Base-by-base conservation (phyloP, 2,113 vertebrate species). In the Sturnira hondurensis region DNA sequence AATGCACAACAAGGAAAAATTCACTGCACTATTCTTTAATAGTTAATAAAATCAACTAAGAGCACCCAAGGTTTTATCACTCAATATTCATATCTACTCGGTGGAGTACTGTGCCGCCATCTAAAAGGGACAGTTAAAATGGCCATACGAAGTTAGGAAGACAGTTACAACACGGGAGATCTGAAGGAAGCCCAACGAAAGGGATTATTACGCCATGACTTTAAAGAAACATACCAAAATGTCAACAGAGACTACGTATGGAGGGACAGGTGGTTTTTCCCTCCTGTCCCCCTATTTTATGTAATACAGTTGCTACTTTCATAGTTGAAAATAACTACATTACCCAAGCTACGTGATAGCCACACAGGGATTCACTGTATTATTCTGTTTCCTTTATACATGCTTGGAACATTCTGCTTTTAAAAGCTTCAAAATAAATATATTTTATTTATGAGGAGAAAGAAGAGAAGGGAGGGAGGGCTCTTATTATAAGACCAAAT, bases 191-290 rank as follows among this genome's bases (percentile, higher is more conserved):
- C 41, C 33, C 68, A 63, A 77, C 67, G 38, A 77, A 88, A 86
- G 87, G 61, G 84, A 36, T 56, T 50, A 76, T 3, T 14, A 50
- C 0, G 2, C 20, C 28, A 33, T 33, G 43, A 84, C 56, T 82
- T 86, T 36, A 82, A 82, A 36, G 58, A 92, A 94, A 76, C 36
- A 89, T n/a, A 89, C 2, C 63, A 96, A 92, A 96, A 76, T 71
- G 33, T 38, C 76, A 70, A 70, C 0, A 74, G 45, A 93, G 74
- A 96, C 63, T 73, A 89, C 19, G 2, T 36, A 41, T 10, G 9
- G 17, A 26, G 26, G 2, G 7, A 47, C 1, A 77, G 50, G 45
- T 36, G 43, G 52, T 71, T 90, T 83, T 86, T 36, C 22, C 71
- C 50, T 31, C 17, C 41, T 3, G 2, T 67, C 26, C 36, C 10